A percentile compares a stretch with the other conserved stretches of the same genome.
Conservation (phyloP, 2,888 invertebrate species). For the Acrocera orbiculus region DNA sequence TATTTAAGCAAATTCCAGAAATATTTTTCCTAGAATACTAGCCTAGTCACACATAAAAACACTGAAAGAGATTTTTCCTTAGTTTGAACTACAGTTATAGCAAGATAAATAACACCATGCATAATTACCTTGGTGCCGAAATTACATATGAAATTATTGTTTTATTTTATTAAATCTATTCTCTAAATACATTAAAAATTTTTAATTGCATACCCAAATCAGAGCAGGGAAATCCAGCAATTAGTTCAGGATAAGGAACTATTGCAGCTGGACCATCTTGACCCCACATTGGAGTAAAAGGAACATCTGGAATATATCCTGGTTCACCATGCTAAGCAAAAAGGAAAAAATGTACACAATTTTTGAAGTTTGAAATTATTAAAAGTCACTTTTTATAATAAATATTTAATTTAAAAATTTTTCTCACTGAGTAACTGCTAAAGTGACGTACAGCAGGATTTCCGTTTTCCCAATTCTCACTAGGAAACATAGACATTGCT, state of each 20-base stretch:
- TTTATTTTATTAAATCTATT: no score
- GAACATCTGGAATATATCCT: conserved; percentile 28
- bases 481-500: conserved; percentile 13
- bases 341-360: no score
- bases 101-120: no score
- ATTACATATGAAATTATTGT: no score
- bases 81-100: no score
- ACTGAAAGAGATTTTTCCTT: no score
- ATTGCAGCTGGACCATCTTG: conserved; percentile 38
- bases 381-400: conserved; percentile 3
- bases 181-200: no score
- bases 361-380: no score
- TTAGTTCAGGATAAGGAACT: conserved; percentile 48
- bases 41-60: no score
- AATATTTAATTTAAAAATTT: conserved; percentile 2
- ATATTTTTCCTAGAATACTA: no score
- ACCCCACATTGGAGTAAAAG: conserved; percentile 30
- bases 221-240: conserved; percentile 49
- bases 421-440: conserved; percentile 13
- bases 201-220: conserved; percentile 39
- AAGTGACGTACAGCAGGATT: conserved; percentile 13
- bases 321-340: conserved; percentile 27
- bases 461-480: conserved; percentile 14
- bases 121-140: no score
- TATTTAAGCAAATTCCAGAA: no score